A percentile compares a stretch with the other conserved stretches of the same genome.
phyloP scores from a whole-genome alignment of 2,113 vertebrate genomes.

The Lanius ludovicianus region DNA sequence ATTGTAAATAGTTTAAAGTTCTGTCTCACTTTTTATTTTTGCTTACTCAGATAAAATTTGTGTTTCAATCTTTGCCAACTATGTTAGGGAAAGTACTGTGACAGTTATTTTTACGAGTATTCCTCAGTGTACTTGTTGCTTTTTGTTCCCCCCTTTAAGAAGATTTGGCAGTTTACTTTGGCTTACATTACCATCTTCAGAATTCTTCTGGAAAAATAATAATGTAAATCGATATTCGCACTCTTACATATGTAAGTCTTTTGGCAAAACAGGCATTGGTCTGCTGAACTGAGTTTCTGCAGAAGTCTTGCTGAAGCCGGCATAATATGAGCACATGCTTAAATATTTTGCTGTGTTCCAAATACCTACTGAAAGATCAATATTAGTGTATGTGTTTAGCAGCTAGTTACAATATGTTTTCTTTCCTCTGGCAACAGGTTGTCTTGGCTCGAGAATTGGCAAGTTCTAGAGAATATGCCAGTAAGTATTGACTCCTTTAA shows the following conservation, averaged over 20 bases:
- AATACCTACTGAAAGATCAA: neutral
- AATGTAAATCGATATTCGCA: neutral
- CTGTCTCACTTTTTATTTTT: neutral
- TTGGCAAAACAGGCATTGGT: neutral
- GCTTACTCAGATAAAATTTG: neutral
- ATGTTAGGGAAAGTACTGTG: neutral
- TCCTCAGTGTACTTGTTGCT: neutral
- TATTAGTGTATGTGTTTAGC: neutral
- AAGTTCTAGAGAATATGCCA: slow-evolving; percentile 95
- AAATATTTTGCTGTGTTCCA: neutral
- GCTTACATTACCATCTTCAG: neutral
- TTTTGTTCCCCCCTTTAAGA: neutral
- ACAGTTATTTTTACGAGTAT: neutral
- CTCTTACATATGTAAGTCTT: neutral
- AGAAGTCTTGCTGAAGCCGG: neutral
- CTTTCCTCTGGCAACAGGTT: slow-evolving; percentile 78
- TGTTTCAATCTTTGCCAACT: neutral
- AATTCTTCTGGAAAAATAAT: neutral
- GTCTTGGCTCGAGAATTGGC: slow-evolving; percentile 93
- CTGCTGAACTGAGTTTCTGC: neutral
- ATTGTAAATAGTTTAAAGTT: neutral
- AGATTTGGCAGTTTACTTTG: neutral
- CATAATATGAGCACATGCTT: neutral
- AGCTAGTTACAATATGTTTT: neutral
- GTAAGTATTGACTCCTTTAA: slow-evolving; percentile 78